Evolutionary conservation across 2,113 vertebrate genomes (phyloP).

Genomic region (Callipepla squamata): DNA sequence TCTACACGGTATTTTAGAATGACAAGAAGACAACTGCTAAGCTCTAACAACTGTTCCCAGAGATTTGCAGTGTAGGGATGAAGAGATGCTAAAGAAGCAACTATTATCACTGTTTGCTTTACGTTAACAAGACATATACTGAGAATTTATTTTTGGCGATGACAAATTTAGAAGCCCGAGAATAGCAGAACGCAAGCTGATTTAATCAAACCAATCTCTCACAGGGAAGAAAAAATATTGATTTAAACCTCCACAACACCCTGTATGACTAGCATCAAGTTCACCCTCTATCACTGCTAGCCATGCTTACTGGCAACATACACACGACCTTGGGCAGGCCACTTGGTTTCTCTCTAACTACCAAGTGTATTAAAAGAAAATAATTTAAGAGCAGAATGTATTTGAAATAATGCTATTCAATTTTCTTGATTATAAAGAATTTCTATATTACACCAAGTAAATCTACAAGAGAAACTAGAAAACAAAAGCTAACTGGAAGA

Average conservation of each 20-base stretch:
- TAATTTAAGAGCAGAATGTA: not conserved
- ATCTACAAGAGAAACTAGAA: not conserved
- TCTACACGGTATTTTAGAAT: not conserved
- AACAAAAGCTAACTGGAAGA: not conserved
- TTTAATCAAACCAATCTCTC: not conserved
- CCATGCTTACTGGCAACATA: not conserved
- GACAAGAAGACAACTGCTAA: not conserved
- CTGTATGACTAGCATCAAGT: not conserved
- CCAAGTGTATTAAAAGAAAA: not conserved
- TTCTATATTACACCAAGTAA: not conserved
- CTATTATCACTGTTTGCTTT: not conserved
- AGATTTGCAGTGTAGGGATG: not conserved
- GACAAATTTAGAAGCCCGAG: not conserved
- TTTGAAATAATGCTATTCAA: not conserved
- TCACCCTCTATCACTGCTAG: not conserved
- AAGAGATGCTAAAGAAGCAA: not conserved
- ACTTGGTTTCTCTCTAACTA: not conserved
- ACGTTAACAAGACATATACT: not conserved
- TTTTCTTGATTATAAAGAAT: not conserved
- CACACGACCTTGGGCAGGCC: not conserved
- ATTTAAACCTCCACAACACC: not conserved
- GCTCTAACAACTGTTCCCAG: not conserved
- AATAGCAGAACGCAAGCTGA: not conserved
- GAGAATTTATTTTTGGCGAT: not conserved
- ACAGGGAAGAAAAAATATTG: not conserved